Evolutionary conservation across 2,888 invertebrate genomes (phyloP), one percentile per base, ranked within the genome.

Genomic region (Thyatira batis): DNA sequence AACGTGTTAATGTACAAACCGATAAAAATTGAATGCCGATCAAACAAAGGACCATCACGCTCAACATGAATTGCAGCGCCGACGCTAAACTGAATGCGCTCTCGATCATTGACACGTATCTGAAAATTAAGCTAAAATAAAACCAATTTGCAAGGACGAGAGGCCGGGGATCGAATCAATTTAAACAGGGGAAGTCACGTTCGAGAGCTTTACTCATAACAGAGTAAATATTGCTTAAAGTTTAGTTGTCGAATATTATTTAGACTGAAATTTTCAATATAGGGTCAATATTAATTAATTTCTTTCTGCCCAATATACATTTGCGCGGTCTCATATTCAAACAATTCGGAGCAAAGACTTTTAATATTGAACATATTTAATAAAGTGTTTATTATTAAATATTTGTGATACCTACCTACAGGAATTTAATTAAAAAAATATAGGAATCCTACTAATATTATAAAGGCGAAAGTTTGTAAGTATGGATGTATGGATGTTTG

Each of bases 31-130:
- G 89, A 48, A 92, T 80, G 51, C 92, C 92, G 33, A 92, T 76
- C 58, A 92, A 76, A 69, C 92, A 92, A 17, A 92, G 83, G 1
- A 92, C 92, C 88, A 92, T 90, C 1, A 86, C 92, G 66, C 92
- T 92, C 58, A 92, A 66, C 92, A 92, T 92, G 63, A 92, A 91
- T 68, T 92, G 92, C 50, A 92, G 72, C 33, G 85, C 91, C 39
- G 92, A 92, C 11, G 92, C 89, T 60, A 92, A 69, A 65, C 92
- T 92, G 67, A 92, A 92, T 44, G 92, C 89, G 57, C 77, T 78
- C 72, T 92, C 92, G 54, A 92, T 88, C 89, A 90, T 87, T 25
- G 87, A 80, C 51, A 92, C 90, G 69, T 91, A 92, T 69, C 92
- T 92, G 80, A 68, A 86, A 86, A 65, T 59, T 60, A 58, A 59